phyloP scores from a whole-genome alignment of 2,888 invertebrate genomes.

The Lypha dubia region DNA sequence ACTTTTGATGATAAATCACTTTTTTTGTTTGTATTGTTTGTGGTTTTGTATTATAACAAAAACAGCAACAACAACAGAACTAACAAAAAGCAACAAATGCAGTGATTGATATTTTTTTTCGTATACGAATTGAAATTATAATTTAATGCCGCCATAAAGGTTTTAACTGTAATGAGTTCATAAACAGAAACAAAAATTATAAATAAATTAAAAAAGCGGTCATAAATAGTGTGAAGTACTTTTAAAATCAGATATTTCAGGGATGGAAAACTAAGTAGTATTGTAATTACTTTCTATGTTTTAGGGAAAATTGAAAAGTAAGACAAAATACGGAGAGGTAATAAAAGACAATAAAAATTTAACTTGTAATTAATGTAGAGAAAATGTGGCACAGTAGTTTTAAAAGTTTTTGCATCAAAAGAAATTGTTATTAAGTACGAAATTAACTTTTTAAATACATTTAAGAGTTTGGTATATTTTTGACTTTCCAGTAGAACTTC shows the following conservation, averaged over 20 bases:
- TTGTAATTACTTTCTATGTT: no score
- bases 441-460: no score
- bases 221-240: conserved; percentile 22
- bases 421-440: no score
- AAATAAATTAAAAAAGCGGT: conserved; percentile 27
- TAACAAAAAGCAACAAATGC: conserved; percentile 45
- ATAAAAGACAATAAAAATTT: no score
- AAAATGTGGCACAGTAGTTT: no score
- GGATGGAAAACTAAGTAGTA: not conserved
- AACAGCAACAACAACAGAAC: no score
- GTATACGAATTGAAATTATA: conserved; percentile 56
- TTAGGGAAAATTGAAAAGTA: no score
- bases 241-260: not conserved
- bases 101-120: conserved; percentile 62
- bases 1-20: conserved; percentile 69
- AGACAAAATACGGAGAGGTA: no score
- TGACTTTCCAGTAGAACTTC: no score
- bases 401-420: no score
- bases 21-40: conserved; percentile 42
- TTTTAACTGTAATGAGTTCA: conserved; percentile 31
- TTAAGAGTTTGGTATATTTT: no score
- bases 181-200: not conserved
- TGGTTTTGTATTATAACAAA: conserved; percentile 21
- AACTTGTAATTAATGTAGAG: no score
- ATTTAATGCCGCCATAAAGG: conserved; percentile 59